Evolutionary conservation across 2,113 vertebrate genomes (phyloP), one percentile per base, ranked within the genome.

Genomic region (Turnix velox): DNA sequence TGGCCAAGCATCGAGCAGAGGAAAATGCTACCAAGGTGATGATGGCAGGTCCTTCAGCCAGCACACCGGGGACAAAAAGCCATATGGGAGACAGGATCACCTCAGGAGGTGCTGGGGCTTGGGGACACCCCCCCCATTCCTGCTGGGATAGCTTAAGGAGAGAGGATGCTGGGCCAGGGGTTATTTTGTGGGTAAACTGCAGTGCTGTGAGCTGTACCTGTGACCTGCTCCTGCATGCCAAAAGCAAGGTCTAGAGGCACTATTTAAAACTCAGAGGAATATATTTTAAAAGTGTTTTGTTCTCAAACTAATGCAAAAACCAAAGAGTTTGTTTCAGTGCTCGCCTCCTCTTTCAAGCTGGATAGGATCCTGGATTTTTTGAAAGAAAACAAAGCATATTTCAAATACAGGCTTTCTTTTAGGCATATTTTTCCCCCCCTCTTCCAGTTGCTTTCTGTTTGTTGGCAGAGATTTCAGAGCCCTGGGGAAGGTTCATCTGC

Each of bases 381-480:
- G 25, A 84, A 84, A 78, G 85, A 88, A 95, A 96, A 92, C 79
- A 90, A 90, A 93, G 48, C 54, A 40, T 77, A 86, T 94, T 92
- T 96, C 73, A 90, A 69, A 75, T 49, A 31, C 57, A 83, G 76
- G 6, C 52, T 63, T 86, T 75, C 80, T 74, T 86, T 71, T 75
- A 31, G 61, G 20, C 5, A n/a, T 43, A 31, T 79, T 82, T 51
- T 25, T 12, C 33, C 8, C 18, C 19, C 10, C 33, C 8, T 17
- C 19, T 75, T 88, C 45, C 80, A 82, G 69, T 94, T 95, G 59
- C 51, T 69, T 85, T 94, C 75, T 76, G 33, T 85, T 93, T 87
- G 45, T 94, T 94, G 88, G 75, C 31, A 57, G 83, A 33, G 65
- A 45, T 87, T 74, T 84, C 13, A 2, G 65, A 84, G 77, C 91